These are phyloP conservation scores for Bursaphelenchus mucronatus DNA, from an alignment of 1,140 invertebrate genomes.

Conservation along the genomic window DNA sequence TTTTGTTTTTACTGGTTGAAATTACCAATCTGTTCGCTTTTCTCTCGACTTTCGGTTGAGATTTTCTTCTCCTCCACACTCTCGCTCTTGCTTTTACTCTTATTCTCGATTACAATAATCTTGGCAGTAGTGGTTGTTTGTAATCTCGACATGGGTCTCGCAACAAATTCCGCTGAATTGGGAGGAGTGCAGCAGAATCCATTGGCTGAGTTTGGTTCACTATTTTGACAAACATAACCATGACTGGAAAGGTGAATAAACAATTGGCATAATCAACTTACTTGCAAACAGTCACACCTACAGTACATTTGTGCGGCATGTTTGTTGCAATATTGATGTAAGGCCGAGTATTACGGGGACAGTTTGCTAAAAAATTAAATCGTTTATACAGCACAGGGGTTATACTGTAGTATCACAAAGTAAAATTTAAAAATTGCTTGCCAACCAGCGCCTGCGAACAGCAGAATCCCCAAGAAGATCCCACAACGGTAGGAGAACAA, in stretches of 20 bases:
- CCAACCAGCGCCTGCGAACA: slow-evolving; percentile 18
- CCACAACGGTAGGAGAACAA: slow-evolving; percentile 12
- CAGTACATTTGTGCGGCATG: slow-evolving; percentile 23
- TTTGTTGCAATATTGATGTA: slow-evolving; percentile 18
- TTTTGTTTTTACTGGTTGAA: too few relatives aligned
- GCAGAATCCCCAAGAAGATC: slow-evolving; percentile 24
- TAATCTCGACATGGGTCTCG: too few relatives aligned
- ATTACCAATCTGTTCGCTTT: too few relatives aligned
- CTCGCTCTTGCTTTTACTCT: too few relatives aligned
- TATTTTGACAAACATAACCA: slow-evolving; percentile 23
- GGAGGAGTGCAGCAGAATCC: slow-evolving; percentile 25
- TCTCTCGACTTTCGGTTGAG: too few relatives aligned
- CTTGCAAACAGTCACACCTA: slow-evolving; percentile 23
- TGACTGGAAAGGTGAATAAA: slow-evolving; percentile 4
- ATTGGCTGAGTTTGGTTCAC: slow-evolving; percentile 4
- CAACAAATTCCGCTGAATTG: slow-evolving; percentile 7
- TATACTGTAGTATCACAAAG: not conserved
- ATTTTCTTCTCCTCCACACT: too few relatives aligned
- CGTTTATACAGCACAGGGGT: not conserved
- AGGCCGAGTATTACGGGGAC: slow-evolving; percentile 14
- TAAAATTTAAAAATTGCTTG: not conserved
- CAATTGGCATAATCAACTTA: slow-evolving; percentile 3
- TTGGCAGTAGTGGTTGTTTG: too few relatives aligned
- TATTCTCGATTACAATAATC: too few relatives aligned
- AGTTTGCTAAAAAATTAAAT: slow-evolving; percentile 21